Evolutionary conservation across 2,797 vertebrate genomes (phyloP), one percentile per base, ranked within the genome.

Genomic region (Parotocinclus haroldoi): DNA sequence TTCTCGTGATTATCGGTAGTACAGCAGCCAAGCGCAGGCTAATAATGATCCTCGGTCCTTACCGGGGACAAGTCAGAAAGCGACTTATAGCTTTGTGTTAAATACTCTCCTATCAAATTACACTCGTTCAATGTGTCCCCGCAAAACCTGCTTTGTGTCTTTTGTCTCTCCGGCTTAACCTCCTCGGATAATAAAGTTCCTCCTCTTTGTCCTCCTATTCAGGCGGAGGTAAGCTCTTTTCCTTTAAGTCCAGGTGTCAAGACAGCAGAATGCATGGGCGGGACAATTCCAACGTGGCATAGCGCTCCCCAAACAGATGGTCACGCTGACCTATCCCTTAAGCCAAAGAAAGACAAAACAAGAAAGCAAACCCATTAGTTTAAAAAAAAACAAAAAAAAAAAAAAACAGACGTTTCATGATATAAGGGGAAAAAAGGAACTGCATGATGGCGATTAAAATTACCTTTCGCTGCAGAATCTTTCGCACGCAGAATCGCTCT

Each of bases 381-480:
- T 2, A 27, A 27, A 27, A 27, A 2, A 27, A 27, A 27, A 27
- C 2, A 5, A 2, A 27, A 2, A 27, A 27, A 27, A 5, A 27
- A 27, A 27, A 27, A 2, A 27, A 2, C 27, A 27, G 27, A 27
- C 38, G 38, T 5, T 9, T 5, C 38, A 40, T 40, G 9, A 9
- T 40, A 5, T 9, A 40, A 5, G 9, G 5, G 38, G 9, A 40
- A 5, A 40, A 40, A 9, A 40, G 5, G 38, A 5, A 40, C 38
- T 5, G 38, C 5, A 40, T 40, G 5, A 40, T 12, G 46, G 7
- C 2, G 46, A 49, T 16, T 14, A 14, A 49, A 56, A 10, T 60
- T 78, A 89, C 89, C 86, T 88, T 74, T 75, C 36, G 10, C 10
- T 70, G 79, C 89, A 91, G 81, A 91, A 91, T 49, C 63, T 46